Evolutionary conservation across 2,113 vertebrate genomes (phyloP).

Genomic region (Numenius arquata): DNA sequence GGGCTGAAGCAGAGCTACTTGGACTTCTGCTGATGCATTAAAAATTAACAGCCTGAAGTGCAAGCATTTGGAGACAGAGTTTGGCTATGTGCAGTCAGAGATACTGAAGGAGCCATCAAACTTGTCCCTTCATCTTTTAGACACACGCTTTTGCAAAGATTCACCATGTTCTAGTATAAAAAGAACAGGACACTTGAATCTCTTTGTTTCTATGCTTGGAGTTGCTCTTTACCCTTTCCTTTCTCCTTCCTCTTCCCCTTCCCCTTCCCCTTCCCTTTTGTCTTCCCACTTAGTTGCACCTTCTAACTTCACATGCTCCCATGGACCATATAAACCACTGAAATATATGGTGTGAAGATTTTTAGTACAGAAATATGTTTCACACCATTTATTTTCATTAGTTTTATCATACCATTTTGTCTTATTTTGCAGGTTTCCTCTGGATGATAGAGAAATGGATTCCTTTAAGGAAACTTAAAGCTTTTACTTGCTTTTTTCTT

Average conservation of each 20-base stretch:
- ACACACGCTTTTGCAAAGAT: neutral
- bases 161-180: neutral
- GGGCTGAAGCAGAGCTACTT: neutral
- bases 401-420: neutral
- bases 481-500: neutral
- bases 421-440: neutral
- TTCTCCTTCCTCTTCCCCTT: neutral
- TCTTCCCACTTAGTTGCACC: neutral
- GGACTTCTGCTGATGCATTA: neutral
- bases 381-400: constrained; percentile 22
- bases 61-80: neutral
- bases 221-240: neutral
- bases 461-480: neutral
- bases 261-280: neutral
- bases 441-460: neutral
- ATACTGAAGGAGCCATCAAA: neutral
- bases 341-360: neutral
- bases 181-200: neutral
- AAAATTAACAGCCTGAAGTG: neutral
- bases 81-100: neutral
- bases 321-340: neutral
- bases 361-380: constrained; percentile 28
- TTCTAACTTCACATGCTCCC: neutral
- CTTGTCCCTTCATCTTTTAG: neutral
- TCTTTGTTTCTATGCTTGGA: neutral